Percentiles rank a stretch among this genome's conserved stretches.
Conservation (phyloP, 2,113 vertebrate species). For the Peromyscus polionotus region DNA sequence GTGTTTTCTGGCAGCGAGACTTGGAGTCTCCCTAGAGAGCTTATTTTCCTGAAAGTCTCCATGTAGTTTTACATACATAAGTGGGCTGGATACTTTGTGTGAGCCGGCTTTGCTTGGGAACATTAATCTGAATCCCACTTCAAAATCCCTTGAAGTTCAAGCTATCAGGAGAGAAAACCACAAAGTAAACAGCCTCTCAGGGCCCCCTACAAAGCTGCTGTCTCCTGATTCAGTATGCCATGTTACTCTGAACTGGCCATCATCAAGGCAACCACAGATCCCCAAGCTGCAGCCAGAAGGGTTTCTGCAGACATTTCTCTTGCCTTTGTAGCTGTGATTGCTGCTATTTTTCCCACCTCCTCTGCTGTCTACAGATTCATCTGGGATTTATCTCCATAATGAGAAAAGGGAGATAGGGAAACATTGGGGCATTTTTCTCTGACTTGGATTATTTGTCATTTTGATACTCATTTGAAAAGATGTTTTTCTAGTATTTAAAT, state of each 20-base stretch:
- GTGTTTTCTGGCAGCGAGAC: slow-evolving; percentile 52
- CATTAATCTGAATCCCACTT: slow-evolving; percentile 58
- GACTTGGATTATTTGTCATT: slow-evolving; percentile 88
- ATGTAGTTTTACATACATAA: slow-evolving; percentile 66
- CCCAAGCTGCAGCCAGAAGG: slow-evolving; percentile 25
- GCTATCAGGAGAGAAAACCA: slow-evolving; percentile 8
- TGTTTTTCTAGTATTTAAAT: slow-evolving; percentile 91
- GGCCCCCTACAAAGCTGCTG: fast-evolving
- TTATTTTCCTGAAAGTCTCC: slow-evolving; percentile 73
- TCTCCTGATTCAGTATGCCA: neutral
- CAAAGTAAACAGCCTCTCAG: neutral
- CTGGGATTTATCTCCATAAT: slow-evolving; percentile 89
- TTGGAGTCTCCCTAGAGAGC: slow-evolving; percentile 68
- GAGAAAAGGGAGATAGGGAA: slow-evolving; percentile 89
- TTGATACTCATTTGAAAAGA: slow-evolving; percentile 89
- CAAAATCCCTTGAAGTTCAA: slow-evolving; percentile 69
- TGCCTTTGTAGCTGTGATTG: slow-evolving; percentile 76
- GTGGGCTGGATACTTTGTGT: slow-evolving; percentile 46
- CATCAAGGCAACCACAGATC: neutral
- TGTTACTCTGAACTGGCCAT: neutral
- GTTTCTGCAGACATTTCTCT: slow-evolving; percentile 71
- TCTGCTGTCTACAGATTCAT: slow-evolving; percentile 80
- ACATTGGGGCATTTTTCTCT: slow-evolving; percentile 85
- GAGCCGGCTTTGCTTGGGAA: slow-evolving; percentile 64
- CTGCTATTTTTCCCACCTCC: slow-evolving; percentile 70